phyloP scores from a whole-genome alignment of 2,888 invertebrate genomes.

The Metopia argyrocephala region DNA sequence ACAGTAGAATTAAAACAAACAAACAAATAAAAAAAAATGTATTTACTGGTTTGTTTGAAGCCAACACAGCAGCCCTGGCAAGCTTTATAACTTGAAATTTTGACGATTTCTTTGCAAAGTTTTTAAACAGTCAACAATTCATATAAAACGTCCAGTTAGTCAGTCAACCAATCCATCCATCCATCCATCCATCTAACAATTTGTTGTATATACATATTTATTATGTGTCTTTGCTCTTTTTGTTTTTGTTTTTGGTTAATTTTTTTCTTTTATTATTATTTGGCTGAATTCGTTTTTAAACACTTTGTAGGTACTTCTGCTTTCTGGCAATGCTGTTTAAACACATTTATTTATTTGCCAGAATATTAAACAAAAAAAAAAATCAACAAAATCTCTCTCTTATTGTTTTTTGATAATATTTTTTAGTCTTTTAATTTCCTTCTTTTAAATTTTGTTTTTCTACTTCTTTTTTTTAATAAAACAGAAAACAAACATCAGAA shows the following conservation, averaged over 20 bases:
- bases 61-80: not conserved
- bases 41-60: constrained; percentile 46
- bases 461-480: not conserved
- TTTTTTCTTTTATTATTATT: no score
- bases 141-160: constrained; percentile 37
- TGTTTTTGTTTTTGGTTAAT: not conserved
- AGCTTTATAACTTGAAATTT: constrained; percentile 25
- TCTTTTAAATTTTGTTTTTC: not conserved
- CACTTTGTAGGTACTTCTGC: constrained; percentile 51
- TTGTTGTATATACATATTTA: constrained; percentile 42
- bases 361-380: not conserved
- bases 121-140: constrained; percentile 59
- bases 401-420: not conserved
- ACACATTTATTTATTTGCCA: constrained; percentile 41
- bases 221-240: constrained; percentile 30
- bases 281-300: constrained; percentile 59
- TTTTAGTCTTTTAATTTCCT: not conserved
- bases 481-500: not conserved
- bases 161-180: constrained; percentile 8
- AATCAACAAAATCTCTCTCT: constrained; percentile 21
- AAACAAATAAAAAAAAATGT: not conserved
- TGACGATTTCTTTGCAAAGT: constrained; percentile 50
- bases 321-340: constrained; percentile 18
- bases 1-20: constrained; percentile 36
- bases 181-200: constrained; percentile 48